Evolutionary conservation across 2,888 invertebrate genomes (phyloP).

Genomic region (Endomychus coccineus): DNA sequence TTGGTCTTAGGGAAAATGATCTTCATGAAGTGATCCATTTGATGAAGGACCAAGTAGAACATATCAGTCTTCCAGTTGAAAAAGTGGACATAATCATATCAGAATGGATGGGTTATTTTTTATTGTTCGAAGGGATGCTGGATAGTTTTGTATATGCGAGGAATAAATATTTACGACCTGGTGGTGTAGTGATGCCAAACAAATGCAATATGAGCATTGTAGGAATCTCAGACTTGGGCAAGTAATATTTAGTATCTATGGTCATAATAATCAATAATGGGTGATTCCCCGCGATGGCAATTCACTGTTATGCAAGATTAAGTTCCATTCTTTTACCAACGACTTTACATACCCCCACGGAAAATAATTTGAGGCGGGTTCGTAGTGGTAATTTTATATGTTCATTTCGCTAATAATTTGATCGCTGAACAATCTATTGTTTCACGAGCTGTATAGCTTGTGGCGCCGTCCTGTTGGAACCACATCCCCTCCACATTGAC

Average conservation of each 20-base stretch:
- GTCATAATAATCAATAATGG: too few species aligned
- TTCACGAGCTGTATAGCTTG: too few species aligned
- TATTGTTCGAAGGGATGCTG: constrained; percentile 94
- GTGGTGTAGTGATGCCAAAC: constrained; percentile 76
- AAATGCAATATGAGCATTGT: constrained; percentile 74
- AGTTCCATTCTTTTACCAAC: too few species aligned
- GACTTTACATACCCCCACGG: too few species aligned
- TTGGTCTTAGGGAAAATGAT: constrained; percentile 66
- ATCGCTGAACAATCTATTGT: too few species aligned
- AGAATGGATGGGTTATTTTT: constrained; percentile 99
- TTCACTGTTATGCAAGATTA: too few species aligned
- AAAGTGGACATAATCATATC: constrained; percentile 90
- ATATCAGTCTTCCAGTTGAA: constrained; percentile 64
- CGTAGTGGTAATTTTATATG: too few species aligned
- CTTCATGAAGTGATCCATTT: constrained; percentile 65
- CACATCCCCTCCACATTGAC: too few species aligned
- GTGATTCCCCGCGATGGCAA: too few species aligned
- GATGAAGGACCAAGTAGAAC: constrained; percentile 81
- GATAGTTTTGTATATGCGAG: constrained; percentile 88
- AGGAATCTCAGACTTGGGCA: constrained; percentile 68
- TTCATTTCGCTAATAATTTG: too few species aligned
- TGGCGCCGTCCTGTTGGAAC: too few species aligned
- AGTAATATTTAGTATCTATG: constrained; percentile 19
- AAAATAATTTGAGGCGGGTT: too few species aligned
- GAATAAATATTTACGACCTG: constrained; percentile 68